Conservation (phyloP, 1,140 invertebrate genomes). For the Nylanderia fulva region DNA sequence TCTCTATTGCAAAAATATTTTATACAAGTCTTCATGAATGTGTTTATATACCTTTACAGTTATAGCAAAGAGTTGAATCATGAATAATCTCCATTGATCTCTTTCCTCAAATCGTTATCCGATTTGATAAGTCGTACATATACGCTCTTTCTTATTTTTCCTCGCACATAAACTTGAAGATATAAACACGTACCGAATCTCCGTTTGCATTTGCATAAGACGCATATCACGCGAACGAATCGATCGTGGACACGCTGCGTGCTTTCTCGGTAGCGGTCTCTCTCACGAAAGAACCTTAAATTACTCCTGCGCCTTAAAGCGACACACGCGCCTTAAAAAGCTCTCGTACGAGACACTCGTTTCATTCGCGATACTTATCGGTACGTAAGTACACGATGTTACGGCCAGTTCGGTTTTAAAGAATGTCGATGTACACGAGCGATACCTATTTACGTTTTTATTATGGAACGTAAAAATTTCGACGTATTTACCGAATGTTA, state of each 20-base stretch:
- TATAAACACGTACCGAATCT: constrained; percentile 37
- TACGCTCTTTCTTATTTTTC: constrained; percentile 12
- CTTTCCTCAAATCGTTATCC: not conserved
- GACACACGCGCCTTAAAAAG: constrained; percentile 66
- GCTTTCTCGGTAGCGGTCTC: constrained; percentile 66
- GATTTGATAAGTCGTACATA: constrained; percentile 23
- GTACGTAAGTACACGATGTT: constrained; percentile 70
- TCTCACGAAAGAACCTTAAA: constrained; percentile 57
- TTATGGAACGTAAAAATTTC: constrained; percentile 42
- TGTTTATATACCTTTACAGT: not conserved
- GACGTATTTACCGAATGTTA: constrained; percentile 38
- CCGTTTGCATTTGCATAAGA: constrained; percentile 53
- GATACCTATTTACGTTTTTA: constrained; percentile 57
- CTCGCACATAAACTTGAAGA: constrained; percentile 13
- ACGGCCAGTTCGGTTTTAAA: constrained; percentile 65
- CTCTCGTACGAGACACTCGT: constrained; percentile 64
- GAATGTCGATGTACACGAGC: constrained; percentile 63
- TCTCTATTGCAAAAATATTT: not conserved
- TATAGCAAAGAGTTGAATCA: not conserved
- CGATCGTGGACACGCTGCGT: constrained; percentile 62
- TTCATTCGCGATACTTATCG: constrained; percentile 70
- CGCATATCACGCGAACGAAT: constrained; percentile 47
- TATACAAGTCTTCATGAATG: not conserved
- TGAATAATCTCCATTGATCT: constrained; percentile 30
- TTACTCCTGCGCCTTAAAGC: constrained; percentile 68